A percentile compares a stretch with the other conserved stretches of the same genome.
Conservation (phyloP, 2,888 invertebrate species). For the Celastrina argiolus region DNA sequence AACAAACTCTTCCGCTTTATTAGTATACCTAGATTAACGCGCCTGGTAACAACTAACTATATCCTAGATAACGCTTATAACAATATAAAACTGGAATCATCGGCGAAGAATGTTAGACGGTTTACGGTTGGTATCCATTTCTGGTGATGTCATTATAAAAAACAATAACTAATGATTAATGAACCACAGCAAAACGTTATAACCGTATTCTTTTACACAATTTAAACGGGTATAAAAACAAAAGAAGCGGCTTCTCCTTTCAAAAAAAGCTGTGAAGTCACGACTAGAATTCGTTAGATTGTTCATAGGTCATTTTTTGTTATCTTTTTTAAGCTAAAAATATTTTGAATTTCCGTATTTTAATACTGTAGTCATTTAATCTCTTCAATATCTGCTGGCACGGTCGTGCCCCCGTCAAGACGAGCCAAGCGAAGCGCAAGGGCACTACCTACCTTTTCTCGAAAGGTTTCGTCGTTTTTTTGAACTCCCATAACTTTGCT, state of each 20-base stretch:
- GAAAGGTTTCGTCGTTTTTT: no score
- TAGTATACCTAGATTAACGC: no score
- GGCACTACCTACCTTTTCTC: no score
- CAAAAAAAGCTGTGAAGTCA: constrained; percentile 60
- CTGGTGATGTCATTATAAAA: constrained; percentile 14
- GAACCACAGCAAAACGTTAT: neutral
- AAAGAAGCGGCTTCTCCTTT: constrained; percentile 6
- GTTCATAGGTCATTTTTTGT: constrained; percentile 6
- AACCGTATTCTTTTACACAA: constrained; percentile 4
- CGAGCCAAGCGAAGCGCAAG: no score
- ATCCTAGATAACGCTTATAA: no score
- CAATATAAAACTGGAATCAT: neutral
- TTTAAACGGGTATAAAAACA: constrained; percentile 11
- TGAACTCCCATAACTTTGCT: no score
- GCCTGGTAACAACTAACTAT: no score
- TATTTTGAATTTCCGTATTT: neutral
- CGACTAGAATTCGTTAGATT: constrained; percentile 43
- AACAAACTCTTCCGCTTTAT: no score
- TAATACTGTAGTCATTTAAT: neutral
- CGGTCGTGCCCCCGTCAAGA: no score
- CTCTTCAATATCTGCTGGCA: no score
- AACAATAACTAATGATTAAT: neutral
- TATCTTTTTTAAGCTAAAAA: neutral
- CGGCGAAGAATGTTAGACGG: neutral
- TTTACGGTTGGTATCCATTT: neutral